Percentiles rank a stretch among this genome's conserved stretches.
Evolutionary conservation across 2,797 vertebrate genomes (phyloP).

Genomic region (Dicrostonyx torquatus): DNA sequence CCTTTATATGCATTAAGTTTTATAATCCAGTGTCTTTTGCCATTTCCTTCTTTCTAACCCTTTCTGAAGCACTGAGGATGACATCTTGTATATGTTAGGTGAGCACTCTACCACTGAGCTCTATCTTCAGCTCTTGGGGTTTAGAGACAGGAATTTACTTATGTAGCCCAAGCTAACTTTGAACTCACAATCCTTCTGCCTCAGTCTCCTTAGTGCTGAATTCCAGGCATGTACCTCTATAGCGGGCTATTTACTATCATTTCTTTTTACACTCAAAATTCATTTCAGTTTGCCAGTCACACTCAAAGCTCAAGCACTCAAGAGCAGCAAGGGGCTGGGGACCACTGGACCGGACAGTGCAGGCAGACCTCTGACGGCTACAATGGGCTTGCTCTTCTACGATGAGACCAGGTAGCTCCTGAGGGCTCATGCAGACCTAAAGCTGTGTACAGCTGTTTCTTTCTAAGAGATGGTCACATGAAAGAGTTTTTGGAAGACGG

Average conservation of each 20-base stretch:
- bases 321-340: background rate
- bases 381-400: background rate
- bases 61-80: background rate
- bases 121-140: background rate
- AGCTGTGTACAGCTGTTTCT: background rate
- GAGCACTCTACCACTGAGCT: background rate
- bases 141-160: background rate
- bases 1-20: background rate
- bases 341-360: rapidly evolving
- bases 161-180: background rate
- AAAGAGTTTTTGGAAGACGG: background rate
- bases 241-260: background rate
- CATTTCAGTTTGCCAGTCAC: background rate
- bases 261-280: background rate
- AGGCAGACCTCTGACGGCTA: background rate
- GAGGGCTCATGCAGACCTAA: background rate
- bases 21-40: background rate
- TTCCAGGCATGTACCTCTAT: background rate
- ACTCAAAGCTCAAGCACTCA: background rate
- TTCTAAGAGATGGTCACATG: background rate
- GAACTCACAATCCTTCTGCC: background rate
- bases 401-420: background rate
- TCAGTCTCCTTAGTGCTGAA: background rate
- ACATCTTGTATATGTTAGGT: background rate
- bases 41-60: background rate